phyloP scores from a whole-genome alignment of 1,140 invertebrate genomes.

The Magallana angulata region DNA sequence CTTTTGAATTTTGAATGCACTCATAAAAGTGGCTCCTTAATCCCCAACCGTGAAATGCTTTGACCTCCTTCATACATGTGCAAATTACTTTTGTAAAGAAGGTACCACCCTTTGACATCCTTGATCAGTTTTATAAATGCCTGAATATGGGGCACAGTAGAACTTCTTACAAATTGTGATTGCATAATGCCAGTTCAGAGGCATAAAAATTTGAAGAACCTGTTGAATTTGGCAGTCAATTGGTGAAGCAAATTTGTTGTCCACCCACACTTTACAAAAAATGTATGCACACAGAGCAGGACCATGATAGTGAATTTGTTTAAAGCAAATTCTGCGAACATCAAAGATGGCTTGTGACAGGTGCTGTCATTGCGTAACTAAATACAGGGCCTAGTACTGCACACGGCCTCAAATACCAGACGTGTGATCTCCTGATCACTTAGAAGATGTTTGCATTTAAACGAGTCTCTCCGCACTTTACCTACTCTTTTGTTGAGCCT shows the following conservation, averaged over 20 bases:
- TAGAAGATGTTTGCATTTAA: background rate
- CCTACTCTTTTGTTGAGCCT: background rate
- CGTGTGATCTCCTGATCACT: background rate
- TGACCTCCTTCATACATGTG: conserved; percentile 9
- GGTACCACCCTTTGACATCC: background rate
- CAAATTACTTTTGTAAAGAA: background rate
- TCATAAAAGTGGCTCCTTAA: background rate
- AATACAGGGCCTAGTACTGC: conserved; percentile 6
- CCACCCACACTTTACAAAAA: conserved; percentile 17
- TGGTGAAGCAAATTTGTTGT: background rate
- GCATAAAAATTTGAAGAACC: conserved; percentile 11
- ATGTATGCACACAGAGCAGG: background rate
- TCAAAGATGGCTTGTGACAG: conserved; percentile 1
- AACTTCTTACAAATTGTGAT: background rate
- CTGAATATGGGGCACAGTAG: background rate
- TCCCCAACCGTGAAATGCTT: background rate
- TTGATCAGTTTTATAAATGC: background rate
- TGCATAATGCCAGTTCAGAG: background rate
- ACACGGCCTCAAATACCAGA: background rate
- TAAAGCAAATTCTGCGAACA: background rate
- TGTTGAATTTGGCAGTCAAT: background rate
- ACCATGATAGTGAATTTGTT: conserved; percentile 23
- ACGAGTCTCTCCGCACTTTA: background rate
- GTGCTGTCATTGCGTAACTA: conserved; percentile 6
- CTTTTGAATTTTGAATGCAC: background rate